Evolutionary conservation across 2,113 vertebrate species (phyloP).

Genomic region (Labrus mixtus): DNA sequence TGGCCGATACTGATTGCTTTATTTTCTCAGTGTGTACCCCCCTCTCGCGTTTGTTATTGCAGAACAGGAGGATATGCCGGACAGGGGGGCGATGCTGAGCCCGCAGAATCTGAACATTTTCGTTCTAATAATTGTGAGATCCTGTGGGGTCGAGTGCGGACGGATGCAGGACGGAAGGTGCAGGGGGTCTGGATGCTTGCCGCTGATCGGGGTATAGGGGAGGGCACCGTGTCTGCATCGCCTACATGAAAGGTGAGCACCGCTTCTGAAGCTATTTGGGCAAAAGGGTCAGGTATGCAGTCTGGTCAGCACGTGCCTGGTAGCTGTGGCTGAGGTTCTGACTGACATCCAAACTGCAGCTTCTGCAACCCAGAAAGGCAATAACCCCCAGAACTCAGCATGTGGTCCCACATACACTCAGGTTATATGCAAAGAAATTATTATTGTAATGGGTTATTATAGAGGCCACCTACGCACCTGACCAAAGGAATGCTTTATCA

Average conservation of each 20-base stretch:
- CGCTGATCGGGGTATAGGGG: not conserved
- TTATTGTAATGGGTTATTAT: conserved; percentile 55
- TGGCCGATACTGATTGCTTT: conserved; percentile 81
- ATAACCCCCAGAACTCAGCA: conserved; percentile 31
- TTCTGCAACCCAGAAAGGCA: conserved; percentile 44
- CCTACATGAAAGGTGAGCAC: conserved; percentile 50
- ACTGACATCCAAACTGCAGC: conserved; percentile 42
- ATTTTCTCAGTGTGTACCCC: conserved; percentile 81
- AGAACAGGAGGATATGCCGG: conserved; percentile 75
- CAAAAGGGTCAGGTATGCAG: conserved; percentile 42
- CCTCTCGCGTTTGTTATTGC: conserved; percentile 81
- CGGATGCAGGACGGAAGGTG: conserved; percentile 35
- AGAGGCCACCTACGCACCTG: conserved; percentile 71
- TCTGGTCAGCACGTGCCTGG: conserved; percentile 46
- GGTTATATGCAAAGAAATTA: conserved; percentile 49
- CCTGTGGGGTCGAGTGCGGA: conserved; percentile 44
- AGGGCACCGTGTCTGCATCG: conserved; percentile 21
- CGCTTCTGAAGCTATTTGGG: conserved; percentile 9
- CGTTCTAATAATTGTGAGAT: conserved; percentile 72
- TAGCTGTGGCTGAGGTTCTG: conserved; percentile 20
- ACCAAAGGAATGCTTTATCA: conserved; percentile 70
- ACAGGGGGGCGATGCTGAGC: conserved; percentile 69
- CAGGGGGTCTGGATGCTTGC: conserved; percentile 42
- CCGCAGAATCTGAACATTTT: conserved; percentile 77
- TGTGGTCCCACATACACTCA: conserved; percentile 33